Evolutionary conservation across 2,797 vertebrate species (phyloP).

Genomic region (Gymnocypris eckloni): DNA sequence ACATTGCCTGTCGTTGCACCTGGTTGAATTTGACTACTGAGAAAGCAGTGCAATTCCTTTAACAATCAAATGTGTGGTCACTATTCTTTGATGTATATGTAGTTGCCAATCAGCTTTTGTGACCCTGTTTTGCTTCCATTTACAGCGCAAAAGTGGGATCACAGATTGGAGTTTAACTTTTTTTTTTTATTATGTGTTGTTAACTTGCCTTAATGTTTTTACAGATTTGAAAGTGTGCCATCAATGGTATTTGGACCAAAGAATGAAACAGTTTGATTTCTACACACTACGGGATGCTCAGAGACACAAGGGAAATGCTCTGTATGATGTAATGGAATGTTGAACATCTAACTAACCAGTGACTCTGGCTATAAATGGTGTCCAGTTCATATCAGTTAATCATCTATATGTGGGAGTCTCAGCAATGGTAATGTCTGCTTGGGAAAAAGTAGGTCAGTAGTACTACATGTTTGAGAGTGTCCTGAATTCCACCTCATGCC

Average conservation of each 20-base stretch:
- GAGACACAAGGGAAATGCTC: conserved; percentile 70
- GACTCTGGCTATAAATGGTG: conserved; percentile 67
- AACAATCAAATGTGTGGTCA: neutral
- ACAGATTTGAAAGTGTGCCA: conserved; percentile 61
- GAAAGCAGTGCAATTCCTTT: neutral
- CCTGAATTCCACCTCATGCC: conserved; percentile 1
- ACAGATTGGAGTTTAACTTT: too few relatives aligned
- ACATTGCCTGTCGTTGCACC: neutral
- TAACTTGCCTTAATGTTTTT: neutral
- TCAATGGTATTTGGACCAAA: conserved; percentile 59
- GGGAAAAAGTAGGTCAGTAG: conserved; percentile 69
- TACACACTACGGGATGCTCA: conserved; percentile 51
- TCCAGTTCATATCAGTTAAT: conserved; percentile 61
- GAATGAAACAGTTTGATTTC: conserved; percentile 64
- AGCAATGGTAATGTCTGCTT: conserved; percentile 49
- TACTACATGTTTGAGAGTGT: conserved; percentile 10
- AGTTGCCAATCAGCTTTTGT: conserved; percentile 10
- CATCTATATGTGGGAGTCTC: conserved; percentile 58
- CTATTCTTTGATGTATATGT: neutral
- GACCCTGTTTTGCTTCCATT: conserved; percentile 33
- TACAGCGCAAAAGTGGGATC: neutral
- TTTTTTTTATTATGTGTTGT: too few relatives aligned
- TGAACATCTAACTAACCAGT: conserved; percentile 46
- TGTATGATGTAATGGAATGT: conserved; percentile 65
- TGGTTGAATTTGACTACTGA: neutral